Conservation (phyloP, 1,140 invertebrate species). For the Papilio helenus region DNA sequence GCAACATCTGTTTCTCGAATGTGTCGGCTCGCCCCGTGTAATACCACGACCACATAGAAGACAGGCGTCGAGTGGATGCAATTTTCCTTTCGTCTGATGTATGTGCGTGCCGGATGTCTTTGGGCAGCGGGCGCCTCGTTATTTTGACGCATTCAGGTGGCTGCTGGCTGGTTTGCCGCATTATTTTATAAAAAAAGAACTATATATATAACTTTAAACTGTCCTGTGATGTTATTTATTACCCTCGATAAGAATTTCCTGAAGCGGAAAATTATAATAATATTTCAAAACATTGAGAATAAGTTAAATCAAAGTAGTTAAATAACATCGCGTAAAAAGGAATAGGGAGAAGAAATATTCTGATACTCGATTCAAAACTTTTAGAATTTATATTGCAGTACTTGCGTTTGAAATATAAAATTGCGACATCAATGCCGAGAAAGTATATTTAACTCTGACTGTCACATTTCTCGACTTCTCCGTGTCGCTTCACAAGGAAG, state of each 20-base stretch:
- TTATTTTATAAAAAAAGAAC: no score
- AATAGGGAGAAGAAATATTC: background rate
- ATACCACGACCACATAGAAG: no score
- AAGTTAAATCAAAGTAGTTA: background rate
- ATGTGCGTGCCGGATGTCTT: no score
- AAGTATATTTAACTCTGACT: conserved; percentile 1
- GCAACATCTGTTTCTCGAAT: no score
- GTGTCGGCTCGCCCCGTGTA: no score
- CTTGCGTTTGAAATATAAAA: conserved; percentile 18
- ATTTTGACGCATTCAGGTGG: no score
- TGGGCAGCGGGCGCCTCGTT: no score
- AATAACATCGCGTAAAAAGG: background rate
- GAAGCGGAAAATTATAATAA: background rate
- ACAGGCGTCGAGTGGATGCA: no score
- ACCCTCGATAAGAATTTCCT: background rate
- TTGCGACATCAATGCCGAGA: background rate
- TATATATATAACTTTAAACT: no score
- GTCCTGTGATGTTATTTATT: no score
- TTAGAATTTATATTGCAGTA: background rate
- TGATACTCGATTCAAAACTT: conserved; percentile 1
- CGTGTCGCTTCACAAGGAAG: background rate
- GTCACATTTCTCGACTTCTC: background rate
- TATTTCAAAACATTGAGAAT: background rate
- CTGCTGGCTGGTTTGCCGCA: no score
- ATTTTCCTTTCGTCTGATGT: no score